Conservation (phyloP, 1,140 invertebrate species). For the Leptinotarsa lineolata region DNA sequence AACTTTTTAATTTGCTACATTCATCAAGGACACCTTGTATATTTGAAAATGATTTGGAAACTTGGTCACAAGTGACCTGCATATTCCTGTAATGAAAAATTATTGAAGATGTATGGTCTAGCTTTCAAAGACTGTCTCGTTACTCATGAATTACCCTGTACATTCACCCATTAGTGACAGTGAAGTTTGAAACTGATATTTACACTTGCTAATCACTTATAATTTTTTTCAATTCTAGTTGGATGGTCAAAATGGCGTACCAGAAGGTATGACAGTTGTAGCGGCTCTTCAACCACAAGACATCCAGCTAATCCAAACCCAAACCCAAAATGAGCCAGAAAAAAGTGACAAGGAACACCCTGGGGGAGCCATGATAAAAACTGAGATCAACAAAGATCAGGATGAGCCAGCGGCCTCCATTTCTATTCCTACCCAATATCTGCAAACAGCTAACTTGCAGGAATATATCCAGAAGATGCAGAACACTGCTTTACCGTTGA, state of each 20-base stretch:
- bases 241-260: slow-evolving; percentile 59
- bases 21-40: too few relatives aligned
- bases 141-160: too few relatives aligned
- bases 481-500: slow-evolving; percentile 52
- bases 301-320: slow-evolving; percentile 60
- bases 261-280: slow-evolving; percentile 67
- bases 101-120: too few relatives aligned
- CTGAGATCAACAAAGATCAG: slow-evolving; percentile 51
- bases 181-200: too few relatives aligned
- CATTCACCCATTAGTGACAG: too few relatives aligned
- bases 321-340: slow-evolving; percentile 33
- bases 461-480: slow-evolving; percentile 56
- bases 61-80: too few relatives aligned
- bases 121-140: too few relatives aligned
- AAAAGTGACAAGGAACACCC: slow-evolving; percentile 49
- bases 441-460: slow-evolving; percentile 57
- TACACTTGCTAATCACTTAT: neutral
- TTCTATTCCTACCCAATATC: slow-evolving; percentile 50
- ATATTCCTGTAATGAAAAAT: too few relatives aligned
- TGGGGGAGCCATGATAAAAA: slow-evolving; percentile 62
- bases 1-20: too few relatives aligned
- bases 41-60: too few relatives aligned
- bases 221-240: slow-evolving; percentile 53
- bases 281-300: slow-evolving; percentile 69
- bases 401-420: slow-evolving; percentile 37